Evolutionary conservation across 2,113 vertebrate species (phyloP).

Genomic region (Centrocercus urophasianus): DNA sequence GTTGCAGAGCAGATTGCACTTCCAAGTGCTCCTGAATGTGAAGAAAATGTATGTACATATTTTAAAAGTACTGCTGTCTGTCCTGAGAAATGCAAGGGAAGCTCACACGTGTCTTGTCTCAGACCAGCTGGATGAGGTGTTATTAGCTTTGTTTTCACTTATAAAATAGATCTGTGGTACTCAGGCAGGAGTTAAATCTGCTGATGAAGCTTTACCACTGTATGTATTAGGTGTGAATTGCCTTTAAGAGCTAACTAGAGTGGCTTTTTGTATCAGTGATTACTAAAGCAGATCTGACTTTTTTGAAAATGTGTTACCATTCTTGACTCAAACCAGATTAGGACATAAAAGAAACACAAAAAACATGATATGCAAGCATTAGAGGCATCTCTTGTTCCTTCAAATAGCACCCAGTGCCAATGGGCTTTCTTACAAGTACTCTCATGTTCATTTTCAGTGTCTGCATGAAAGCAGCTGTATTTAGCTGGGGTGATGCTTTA

Average conservation of each 20-base stretch:
- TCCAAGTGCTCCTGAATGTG: background rate
- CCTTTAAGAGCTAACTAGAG: background rate
- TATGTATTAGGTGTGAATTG: background rate
- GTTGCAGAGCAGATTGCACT: background rate
- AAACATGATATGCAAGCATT: background rate
- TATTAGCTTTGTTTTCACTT: background rate
- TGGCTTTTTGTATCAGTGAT: background rate
- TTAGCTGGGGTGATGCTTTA: background rate
- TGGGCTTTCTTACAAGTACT: background rate
- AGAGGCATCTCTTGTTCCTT: background rate
- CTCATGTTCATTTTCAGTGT: background rate
- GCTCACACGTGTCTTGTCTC: background rate
- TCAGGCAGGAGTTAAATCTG: background rate
- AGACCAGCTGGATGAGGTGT: background rate
- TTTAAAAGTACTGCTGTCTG: background rate
- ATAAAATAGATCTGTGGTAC: accelerated
- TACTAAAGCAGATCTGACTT: background rate
- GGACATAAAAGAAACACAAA: background rate
- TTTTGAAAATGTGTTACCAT: background rate
- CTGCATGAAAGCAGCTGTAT: background rate
- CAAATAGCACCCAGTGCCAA: background rate
- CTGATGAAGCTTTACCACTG: background rate
- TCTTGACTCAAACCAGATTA: background rate
- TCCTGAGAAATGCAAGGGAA: background rate
- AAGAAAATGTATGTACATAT: background rate